Conservation (phyloP, 2,113 vertebrate species). For the Gadus macrocephalus region DNA sequence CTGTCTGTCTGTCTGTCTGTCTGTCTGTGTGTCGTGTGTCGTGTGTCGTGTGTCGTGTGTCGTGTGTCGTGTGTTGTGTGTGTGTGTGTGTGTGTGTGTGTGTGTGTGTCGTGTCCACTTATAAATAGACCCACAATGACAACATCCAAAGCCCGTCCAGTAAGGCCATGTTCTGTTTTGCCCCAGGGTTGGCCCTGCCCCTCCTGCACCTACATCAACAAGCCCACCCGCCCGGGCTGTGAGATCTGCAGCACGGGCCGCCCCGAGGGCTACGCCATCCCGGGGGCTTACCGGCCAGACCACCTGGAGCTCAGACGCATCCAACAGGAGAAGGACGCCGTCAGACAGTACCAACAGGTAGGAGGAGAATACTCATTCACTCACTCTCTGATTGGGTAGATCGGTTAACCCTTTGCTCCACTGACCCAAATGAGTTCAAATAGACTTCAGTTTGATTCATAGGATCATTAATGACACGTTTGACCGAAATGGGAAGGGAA, state of each 20-base stretch:
- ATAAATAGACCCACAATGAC: too few relatives aligned
- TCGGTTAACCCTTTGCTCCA: constrained; percentile 45
- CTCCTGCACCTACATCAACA: constrained; percentile 89
- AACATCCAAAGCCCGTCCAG: too few relatives aligned
- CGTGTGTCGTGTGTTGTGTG: too few relatives aligned
- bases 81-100: too few relatives aligned
- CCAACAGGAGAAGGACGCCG: constrained; percentile 73
- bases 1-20: too few relatives aligned
- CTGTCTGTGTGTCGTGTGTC: too few relatives aligned
- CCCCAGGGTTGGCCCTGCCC: constrained; percentile 81
- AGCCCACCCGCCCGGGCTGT: constrained; percentile 82
- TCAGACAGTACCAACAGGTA: constrained; percentile 77
- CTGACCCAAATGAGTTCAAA: background rate
- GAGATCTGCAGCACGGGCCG: constrained; percentile 88
- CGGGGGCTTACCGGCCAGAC: constrained; percentile 57
- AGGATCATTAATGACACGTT: too few relatives aligned
- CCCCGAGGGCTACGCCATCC: constrained; percentile 62
- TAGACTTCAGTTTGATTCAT: too few relatives aligned
- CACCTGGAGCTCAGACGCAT: constrained; percentile 67
- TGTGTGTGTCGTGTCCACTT: too few relatives aligned
- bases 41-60: too few relatives aligned
- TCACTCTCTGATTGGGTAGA: background rate
- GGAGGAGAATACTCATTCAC: background rate
- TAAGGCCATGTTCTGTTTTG: too few relatives aligned
- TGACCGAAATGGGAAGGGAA: too few relatives aligned